Evolutionary conservation across 2,797 vertebrate genomes (phyloP).

Genomic region (Scolopax rusticola): DNA sequence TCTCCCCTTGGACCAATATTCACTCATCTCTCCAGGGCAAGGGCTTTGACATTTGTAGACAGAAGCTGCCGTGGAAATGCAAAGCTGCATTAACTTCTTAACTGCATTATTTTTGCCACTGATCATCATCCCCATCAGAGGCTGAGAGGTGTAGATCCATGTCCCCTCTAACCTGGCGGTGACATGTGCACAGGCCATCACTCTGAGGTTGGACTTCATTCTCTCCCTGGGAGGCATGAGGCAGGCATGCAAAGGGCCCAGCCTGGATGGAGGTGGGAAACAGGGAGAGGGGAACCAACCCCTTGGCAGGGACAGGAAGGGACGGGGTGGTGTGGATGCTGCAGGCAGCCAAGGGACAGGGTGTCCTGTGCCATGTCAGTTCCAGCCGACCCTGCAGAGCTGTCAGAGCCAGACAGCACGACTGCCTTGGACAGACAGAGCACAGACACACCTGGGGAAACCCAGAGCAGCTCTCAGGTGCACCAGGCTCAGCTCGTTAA

Average conservation of each 20-base stretch:
- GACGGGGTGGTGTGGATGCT: neutral
- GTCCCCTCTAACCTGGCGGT: neutral
- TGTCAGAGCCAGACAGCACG: accelerated
- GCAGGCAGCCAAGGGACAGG: accelerated
- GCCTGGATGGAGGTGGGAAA: neutral
- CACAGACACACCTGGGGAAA: neutral
- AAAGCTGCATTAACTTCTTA: neutral
- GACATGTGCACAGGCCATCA: accelerated
- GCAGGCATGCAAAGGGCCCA: neutral
- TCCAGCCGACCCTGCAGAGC: neutral
- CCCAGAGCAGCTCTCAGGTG: neutral
- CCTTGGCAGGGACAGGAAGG: neutral
- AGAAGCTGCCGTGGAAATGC: neutral
- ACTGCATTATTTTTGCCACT: accelerated
- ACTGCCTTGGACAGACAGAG: neutral
- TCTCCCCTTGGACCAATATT: neutral
- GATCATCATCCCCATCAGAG: accelerated
- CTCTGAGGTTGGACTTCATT: neutral
- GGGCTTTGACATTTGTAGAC: neutral
- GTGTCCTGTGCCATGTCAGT: neutral
- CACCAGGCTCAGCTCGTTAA: too few species aligned
- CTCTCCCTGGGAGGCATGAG: accelerated
- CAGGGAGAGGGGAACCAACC: neutral
- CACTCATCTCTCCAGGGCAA: neutral
- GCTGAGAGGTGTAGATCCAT: neutral